Evolutionary conservation across 2,888 invertebrate genomes (phyloP), one percentile per base, ranked within the genome.

Genomic region (Phengaris alcon): DNA sequence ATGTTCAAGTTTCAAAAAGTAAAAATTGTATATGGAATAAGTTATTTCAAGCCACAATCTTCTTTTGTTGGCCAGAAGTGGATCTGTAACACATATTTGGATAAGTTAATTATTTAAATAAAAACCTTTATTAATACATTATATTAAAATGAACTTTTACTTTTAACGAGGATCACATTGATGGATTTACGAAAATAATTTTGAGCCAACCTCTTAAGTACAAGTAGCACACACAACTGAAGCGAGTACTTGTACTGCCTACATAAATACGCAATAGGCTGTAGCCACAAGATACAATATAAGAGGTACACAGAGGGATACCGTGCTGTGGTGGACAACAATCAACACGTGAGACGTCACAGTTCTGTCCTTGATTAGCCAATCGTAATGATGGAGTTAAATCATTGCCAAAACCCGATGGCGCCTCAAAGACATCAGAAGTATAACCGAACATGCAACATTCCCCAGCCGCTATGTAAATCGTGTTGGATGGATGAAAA

Each of bases 391-490:
- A 35, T n/a, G 6, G 64, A 64, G 12, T 35, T 13, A 64, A 35
- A 44, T 12, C 6, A 64, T 64, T 1, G 35, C 6, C 52, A 5
- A 64, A 64, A 35, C 15, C 13, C 52, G 35, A 54, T 72, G 72
- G 72, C 35, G 15, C 72, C 12, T 72, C 72, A 54, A 52, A 12
- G 72, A 72, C 72, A 70, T 15, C 69, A 52, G 48, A 72, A 54
- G 72, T 54, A 69, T 44, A 74, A 74, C 54, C 55, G 54, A 55
- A 81, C 93, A 93, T 93, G 93, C 93, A 90, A 87, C 93, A 93
- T 93, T 93, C 92, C 91, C 92, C 93, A 93, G 93, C 93, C 92
- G 92, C 92, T 88, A 86, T 90, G 85, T 83, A 86, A 90, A 90
- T 82, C 88, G 88, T 92, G 90, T 89, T 88, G 90, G 89, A 93